A percentile compares a stretch with the other conserved stretches of the same genome.
These are phyloP conservation scores for Agrochola lota DNA, from an alignment of 2,888 invertebrate species.

Conservation along the genomic window DNA sequence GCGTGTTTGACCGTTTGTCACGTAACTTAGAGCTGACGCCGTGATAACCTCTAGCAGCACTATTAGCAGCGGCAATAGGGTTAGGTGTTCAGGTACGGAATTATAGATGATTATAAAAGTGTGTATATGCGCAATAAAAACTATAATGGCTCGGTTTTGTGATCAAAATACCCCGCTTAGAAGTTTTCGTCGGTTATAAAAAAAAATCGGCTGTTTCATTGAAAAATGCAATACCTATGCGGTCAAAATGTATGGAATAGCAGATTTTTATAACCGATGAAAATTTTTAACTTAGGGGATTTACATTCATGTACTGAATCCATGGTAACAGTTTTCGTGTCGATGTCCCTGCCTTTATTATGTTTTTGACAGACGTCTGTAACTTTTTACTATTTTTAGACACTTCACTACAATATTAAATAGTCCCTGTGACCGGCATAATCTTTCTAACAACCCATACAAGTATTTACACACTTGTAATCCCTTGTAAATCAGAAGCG, in stretches of 20 bases:
- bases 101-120: not conserved
- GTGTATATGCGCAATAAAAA: too few relatives aligned
- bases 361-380: not conserved
- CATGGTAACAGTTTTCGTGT: too few relatives aligned
- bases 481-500: slow-evolving; percentile 21
- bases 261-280: too few relatives aligned
- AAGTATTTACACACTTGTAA: slow-evolving; percentile 8
- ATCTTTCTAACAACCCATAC: not conserved
- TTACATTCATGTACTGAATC: too few relatives aligned
- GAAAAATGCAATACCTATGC: too few relatives aligned
- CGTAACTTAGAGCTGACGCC: slow-evolving; percentile 18
- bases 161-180: too few relatives aligned
- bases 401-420: not conserved
- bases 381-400: not conserved
- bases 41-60: not conserved
- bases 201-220: too few relatives aligned
- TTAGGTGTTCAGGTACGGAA: not conserved
- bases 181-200: too few relatives aligned
- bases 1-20: slow-evolving; percentile 43
- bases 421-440: not conserved
- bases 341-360: too few relatives aligned
- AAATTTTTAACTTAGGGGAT: too few relatives aligned
- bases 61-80: slow-evolving; percentile 19
- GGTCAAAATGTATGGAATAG: too few relatives aligned
- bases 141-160: too few relatives aligned